Conservation (phyloP, 2,888 invertebrate species). For the Agrenia bidenticulata region DNA sequence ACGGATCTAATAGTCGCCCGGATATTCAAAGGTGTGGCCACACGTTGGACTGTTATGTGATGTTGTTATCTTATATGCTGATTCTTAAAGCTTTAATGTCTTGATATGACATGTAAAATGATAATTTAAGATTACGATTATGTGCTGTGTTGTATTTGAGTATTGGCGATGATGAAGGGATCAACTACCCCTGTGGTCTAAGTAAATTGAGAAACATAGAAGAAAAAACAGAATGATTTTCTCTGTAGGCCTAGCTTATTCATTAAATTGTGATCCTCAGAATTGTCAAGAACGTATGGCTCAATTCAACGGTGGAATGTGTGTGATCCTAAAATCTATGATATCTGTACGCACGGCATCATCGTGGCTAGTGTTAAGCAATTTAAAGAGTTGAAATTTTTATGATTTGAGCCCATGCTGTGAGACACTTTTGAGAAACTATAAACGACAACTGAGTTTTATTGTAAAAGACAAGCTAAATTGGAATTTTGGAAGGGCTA, state of each 20-base stretch:
- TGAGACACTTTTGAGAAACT: slow-evolving; percentile 38
- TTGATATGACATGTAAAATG: slow-evolving; percentile 13
- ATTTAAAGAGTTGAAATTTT: slow-evolving; percentile 48
- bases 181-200: slow-evolving; percentile 5
- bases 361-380: slow-evolving; percentile 1
- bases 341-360: no score
- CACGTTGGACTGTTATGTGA: slow-evolving; percentile 28
- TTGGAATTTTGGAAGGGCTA: background rate
- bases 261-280: no score
- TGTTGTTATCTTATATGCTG: slow-evolving; percentile 7
- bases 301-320: no score
- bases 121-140: slow-evolving; percentile 24
- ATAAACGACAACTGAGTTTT: slow-evolving; percentile 36
- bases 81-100: background rate
- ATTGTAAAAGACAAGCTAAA: slow-evolving; percentile 14
- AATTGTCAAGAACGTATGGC: no score
- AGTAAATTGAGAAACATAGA: no score
- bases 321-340: no score
- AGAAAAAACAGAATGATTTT: no score
- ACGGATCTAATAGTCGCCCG: slow-evolving; percentile 33
- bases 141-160: background rate
- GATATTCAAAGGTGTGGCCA: slow-evolving; percentile 51
- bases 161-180: background rate
- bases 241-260: no score
- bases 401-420: slow-evolving; percentile 51